Base-by-base conservation (phyloP, 2,797 vertebrate species). In the Danionella dracula region DNA sequence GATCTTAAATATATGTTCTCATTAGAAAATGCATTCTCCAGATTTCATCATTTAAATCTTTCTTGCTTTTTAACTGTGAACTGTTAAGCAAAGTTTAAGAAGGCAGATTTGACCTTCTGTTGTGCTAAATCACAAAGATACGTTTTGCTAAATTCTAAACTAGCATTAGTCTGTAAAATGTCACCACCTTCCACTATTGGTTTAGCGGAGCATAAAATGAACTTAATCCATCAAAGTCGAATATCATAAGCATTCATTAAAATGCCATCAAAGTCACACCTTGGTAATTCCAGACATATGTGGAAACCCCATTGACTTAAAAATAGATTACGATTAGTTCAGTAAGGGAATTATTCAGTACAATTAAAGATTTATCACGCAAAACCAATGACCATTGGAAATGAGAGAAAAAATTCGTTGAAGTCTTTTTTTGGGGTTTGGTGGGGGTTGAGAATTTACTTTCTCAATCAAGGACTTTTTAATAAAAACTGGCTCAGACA, bases 321-420 rank as follows among this genome's bases (percentile, higher is more conserved):
- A 82, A 86, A 86, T 81, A 85, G 80, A 82, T 62, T 31, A 42
- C 64, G 80, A 84, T 83, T 83, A 78, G 73, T 67, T 41, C 58
- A 81, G 68, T 56, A 21, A 50, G 37, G 67, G 68, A 42, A 41
- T 31, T 54, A 27, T 45, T 12, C 13, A 45, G 8, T 3, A 40
- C 68, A 79, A 77, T 81, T 13, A 34, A 51, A 66, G 60, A 68
- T 86, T 86, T 85, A 84, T 86, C 74, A 73, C 71, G 76, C 80
- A 75, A 79, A 83, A 73, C 59, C 57, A 32, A 66, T 56, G 27
- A 17, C 38, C 15, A 38, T 16, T 35, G 73, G 75, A 80, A 68
- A 70, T 65, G 23, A 19, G 29, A 48, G 17, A 38, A 55, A 63
- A 70, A 31, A 15, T 37, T 44, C 57, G 57, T 66, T 40, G 61